Percentiles rank a stretch among this genome's conserved stretches.
Conservation (phyloP, 2,797 vertebrate genomes). For the Delichon dasypus region DNA sequence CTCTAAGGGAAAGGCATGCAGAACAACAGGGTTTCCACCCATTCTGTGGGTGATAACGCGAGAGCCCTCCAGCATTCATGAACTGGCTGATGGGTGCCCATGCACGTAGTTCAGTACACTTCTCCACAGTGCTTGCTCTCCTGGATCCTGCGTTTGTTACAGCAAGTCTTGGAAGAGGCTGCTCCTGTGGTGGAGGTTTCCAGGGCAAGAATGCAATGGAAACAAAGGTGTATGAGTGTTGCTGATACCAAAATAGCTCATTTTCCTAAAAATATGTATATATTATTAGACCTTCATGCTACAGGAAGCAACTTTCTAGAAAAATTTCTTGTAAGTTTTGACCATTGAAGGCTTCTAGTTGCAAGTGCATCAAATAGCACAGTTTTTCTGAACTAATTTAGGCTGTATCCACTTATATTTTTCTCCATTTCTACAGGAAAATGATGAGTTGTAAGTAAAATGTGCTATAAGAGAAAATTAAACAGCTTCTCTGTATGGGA, state of each 20-base stretch:
- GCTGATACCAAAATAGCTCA: neutral
- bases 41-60: rapidly evolving
- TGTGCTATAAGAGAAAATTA: neutral
- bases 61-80: neutral
- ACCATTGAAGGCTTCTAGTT: neutral
- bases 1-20: neutral
- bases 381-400: neutral
- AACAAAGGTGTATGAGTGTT: neutral
- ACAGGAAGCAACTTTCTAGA: neutral
- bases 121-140: neutral
- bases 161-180: neutral
- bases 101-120: neutral
- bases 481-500: neutral
- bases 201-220: neutral
- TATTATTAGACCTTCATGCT: neutral
- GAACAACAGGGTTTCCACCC: neutral
- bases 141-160: neutral
- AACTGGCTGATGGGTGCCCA: neutral
- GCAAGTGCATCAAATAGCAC: neutral
- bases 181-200: neutral
- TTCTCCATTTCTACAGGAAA: neutral
- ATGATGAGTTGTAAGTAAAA: neutral
- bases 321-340: neutral
- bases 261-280: neutral
- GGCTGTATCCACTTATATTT: neutral